phyloP scores from a whole-genome alignment of 1,140 invertebrate species.

The Drosophila littoralis region DNA sequence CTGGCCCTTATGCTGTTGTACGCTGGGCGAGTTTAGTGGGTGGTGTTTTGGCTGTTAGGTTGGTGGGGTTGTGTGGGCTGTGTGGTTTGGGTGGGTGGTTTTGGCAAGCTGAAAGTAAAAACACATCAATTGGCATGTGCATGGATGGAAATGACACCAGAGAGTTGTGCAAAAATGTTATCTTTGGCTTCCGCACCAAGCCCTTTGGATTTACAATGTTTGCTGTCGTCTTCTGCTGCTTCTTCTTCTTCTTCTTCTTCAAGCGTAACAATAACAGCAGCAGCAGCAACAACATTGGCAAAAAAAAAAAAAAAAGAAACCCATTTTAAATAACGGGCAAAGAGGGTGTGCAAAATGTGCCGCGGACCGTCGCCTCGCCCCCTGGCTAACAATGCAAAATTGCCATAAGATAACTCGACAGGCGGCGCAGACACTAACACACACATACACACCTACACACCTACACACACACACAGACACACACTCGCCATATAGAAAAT shows the following conservation, averaged over 20 bases:
- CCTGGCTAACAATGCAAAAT: slow-evolving; percentile 56
- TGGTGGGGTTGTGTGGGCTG: slow-evolving; percentile 16
- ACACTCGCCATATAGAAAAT: slow-evolving; percentile 72
- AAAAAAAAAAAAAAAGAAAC: slow-evolving; percentile 53
- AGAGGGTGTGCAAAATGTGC: slow-evolving; percentile 72
- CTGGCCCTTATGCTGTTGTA: slow-evolving; percentile 5
- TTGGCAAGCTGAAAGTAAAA: slow-evolving; percentile 74
- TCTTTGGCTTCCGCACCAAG: slow-evolving; percentile 81
- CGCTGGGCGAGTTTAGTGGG: not conserved
- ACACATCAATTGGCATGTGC: slow-evolving; percentile 82
- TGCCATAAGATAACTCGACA: slow-evolving; percentile 80
- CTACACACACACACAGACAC: slow-evolving; percentile 28
- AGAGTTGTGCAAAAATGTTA: slow-evolving; percentile 83
- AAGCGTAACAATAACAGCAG: slow-evolving; percentile 71
- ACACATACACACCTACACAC: slow-evolving; percentile 37
- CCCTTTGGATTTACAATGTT: slow-evolving; percentile 67
- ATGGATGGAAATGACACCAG: slow-evolving; percentile 82
- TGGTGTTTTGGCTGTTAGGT: slow-evolving; percentile 10
- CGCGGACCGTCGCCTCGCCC: slow-evolving; percentile 37
- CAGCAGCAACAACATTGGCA: slow-evolving; percentile 36
- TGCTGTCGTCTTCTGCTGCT: slow-evolving; percentile 28
- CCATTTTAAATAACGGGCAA: slow-evolving; percentile 75
- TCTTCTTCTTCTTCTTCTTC: slow-evolving; percentile 23
- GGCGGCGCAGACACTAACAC: slow-evolving; percentile 51
- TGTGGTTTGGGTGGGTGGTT: slow-evolving; percentile 33